Conservation (phyloP, 1,140 invertebrate species). For the Brachionus calyciflorus region DNA sequence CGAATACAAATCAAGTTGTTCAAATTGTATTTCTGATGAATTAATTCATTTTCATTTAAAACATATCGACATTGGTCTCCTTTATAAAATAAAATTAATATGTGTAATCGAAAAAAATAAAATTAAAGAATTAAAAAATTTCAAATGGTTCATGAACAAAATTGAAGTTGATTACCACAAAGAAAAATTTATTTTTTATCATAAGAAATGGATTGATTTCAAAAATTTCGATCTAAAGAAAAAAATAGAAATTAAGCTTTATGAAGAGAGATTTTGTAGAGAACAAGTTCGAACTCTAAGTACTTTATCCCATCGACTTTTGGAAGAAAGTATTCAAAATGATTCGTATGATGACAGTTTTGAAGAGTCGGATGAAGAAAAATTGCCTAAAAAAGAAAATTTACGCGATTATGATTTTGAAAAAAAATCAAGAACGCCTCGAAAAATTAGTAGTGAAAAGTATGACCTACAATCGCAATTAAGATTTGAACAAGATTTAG, state of each 20-base stretch:
- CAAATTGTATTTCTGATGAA: neutral
- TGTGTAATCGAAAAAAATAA: neutral
- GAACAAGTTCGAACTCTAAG: neutral
- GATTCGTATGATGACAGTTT: conserved; percentile 32
- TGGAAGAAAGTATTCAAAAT: conserved; percentile 26
- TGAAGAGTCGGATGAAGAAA: neutral
- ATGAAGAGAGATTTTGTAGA: neutral
- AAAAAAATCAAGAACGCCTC: neutral
- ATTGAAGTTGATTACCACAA: conserved; percentile 43
- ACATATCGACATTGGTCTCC: neutral
- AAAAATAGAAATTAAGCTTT: conserved; percentile 10
- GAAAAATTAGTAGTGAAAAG: neutral
- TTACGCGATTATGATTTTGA: too few relatives aligned
- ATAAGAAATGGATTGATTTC: conserved; percentile 33
- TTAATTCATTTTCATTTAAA: conserved; percentile 42
- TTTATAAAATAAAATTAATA: conserved; percentile 31
- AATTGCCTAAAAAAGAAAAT: neutral
- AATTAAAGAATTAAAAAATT: neutral
- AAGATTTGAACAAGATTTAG: conserved; percentile 22
- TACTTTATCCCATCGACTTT: conserved; percentile 33
- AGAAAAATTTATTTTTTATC: conserved; percentile 4
- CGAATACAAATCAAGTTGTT: neutral
- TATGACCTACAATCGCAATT: neutral
- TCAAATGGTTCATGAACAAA: conserved; percentile 35
- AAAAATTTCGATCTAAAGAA: conserved; percentile 29